Conservation (phyloP, 2,113 vertebrate genomes). For the Caranx melampygus region DNA sequence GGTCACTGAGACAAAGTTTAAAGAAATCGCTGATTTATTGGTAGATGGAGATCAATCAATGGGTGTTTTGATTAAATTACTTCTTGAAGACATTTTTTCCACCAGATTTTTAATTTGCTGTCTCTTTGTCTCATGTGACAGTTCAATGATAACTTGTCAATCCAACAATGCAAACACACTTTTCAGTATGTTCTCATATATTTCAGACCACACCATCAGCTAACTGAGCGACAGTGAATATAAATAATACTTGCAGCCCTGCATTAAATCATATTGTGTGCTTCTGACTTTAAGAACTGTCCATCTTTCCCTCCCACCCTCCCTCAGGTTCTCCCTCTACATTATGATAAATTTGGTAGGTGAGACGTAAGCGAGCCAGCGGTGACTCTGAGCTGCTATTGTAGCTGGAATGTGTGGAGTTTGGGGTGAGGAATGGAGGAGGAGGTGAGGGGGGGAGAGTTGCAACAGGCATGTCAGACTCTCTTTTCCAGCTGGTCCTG, state of each 20-base stretch:
- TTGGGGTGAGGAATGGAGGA: conserved; percentile 45
- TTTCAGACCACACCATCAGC: neutral
- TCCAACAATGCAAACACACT: neutral
- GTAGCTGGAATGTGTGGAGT: conserved; percentile 70
- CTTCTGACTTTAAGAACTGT: neutral
- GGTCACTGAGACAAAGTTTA: neutral
- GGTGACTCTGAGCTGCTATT: conserved; percentile 44
- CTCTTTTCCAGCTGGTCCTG: conserved; percentile 78
- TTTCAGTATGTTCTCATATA: neutral
- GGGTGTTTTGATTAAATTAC: neutral
- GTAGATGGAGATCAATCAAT: neutral
- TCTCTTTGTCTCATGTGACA: neutral
- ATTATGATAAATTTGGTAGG: conserved; percentile 25
- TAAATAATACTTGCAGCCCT: neutral
- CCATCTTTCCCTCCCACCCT: no score
- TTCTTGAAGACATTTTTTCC: neutral
- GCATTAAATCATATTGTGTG: neutral
- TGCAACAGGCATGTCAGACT: conserved; percentile 69
- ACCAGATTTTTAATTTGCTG: neutral
- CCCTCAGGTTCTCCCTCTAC: neutral
- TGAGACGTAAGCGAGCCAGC: conserved; percentile 43
- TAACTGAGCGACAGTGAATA: neutral
- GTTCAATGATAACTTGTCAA: neutral
- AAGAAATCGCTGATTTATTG: neutral
- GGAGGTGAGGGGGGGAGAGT: neutral